Evolutionary conservation across 2,113 vertebrate species (phyloP).

Genomic region (Menidia beryllina): DNA sequence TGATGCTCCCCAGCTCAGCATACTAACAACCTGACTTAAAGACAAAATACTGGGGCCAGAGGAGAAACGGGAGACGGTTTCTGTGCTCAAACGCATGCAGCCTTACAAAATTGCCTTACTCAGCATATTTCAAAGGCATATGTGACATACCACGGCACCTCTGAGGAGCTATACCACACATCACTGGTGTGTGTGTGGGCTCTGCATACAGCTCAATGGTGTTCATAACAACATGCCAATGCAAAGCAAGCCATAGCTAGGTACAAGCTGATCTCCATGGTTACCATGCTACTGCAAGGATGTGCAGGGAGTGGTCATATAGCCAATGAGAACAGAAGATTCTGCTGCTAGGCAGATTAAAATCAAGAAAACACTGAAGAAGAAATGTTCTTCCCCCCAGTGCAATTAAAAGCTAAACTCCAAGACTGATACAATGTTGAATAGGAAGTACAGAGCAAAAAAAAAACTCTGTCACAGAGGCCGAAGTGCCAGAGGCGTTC

Average conservation of each 20-base stretch:
- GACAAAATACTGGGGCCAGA: slow-evolving; percentile 26
- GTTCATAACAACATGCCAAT: slow-evolving; percentile 14
- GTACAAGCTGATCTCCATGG: slow-evolving; percentile 65
- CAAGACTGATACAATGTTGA: slow-evolving; percentile 3
- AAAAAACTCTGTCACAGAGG: slow-evolving; percentile 7
- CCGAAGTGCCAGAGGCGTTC: background rate
- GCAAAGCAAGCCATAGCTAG: background rate
- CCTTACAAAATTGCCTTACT: slow-evolving; percentile 12
- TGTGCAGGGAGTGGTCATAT: slow-evolving; percentile 60
- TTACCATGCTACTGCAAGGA: slow-evolving; percentile 50
- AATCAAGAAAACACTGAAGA: slow-evolving; percentile 19
- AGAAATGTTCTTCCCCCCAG: slow-evolving; percentile 13
- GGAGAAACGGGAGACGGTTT: slow-evolving; percentile 29
- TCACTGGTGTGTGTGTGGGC: background rate
- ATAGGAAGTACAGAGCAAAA: background rate
- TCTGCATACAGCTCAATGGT: background rate
- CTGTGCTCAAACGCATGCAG: slow-evolving; percentile 14
- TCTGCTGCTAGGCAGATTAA: slow-evolving; percentile 77
- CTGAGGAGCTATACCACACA: slow-evolving; percentile 12
- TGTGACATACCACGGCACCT: slow-evolving; percentile 3
- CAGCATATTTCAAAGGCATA: slow-evolving; percentile 49
- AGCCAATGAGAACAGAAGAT: slow-evolving; percentile 60
- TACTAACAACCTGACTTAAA: slow-evolving; percentile 29
- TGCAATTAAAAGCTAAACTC: slow-evolving; percentile 5
- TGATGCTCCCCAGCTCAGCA: slow-evolving; percentile 41